Conservation (phyloP, 2,113 vertebrate species). For the Trichomycterus rosablanca region DNA sequence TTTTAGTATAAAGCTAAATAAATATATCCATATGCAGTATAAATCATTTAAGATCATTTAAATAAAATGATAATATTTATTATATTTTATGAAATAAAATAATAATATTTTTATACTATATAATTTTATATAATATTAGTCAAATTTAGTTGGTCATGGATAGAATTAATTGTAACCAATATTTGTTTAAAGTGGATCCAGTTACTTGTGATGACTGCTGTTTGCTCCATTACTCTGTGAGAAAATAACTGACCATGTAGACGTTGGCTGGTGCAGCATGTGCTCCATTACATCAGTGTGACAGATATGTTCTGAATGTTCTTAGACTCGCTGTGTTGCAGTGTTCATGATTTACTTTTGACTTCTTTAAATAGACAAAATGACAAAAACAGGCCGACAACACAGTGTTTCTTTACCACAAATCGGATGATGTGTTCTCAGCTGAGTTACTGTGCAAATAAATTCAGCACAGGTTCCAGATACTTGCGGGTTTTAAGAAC, state of each 20-base stretch:
- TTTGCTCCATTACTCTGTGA: constrained; percentile 2
- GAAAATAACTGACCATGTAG: neutral
- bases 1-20: too few relatives aligned
- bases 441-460: constrained; percentile 28
- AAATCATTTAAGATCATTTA: too few relatives aligned
- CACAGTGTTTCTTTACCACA: constrained; percentile 25
- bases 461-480: constrained; percentile 28
- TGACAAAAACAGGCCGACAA: constrained; percentile 24
- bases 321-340: constrained; percentile 4
- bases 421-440: constrained; percentile 30
- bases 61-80: too few relatives aligned
- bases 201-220: too few relatives aligned
- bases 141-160: too few relatives aligned
- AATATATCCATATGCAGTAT: too few relatives aligned
- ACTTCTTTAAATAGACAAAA: constrained; percentile 17
- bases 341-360: neutral
- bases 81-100: too few relatives aligned
- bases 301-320: too few relatives aligned
- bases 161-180: too few relatives aligned
- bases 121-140: too few relatives aligned
- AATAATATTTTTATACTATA: too few relatives aligned
- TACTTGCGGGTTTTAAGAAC: constrained; percentile 27
- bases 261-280: neutral
- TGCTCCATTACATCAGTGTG: constrained; percentile 4
- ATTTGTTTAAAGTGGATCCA: too few relatives aligned